Base-by-base conservation (phyloP, 2,888 invertebrate genomes). In the Cyaniris semiargus region DNA sequence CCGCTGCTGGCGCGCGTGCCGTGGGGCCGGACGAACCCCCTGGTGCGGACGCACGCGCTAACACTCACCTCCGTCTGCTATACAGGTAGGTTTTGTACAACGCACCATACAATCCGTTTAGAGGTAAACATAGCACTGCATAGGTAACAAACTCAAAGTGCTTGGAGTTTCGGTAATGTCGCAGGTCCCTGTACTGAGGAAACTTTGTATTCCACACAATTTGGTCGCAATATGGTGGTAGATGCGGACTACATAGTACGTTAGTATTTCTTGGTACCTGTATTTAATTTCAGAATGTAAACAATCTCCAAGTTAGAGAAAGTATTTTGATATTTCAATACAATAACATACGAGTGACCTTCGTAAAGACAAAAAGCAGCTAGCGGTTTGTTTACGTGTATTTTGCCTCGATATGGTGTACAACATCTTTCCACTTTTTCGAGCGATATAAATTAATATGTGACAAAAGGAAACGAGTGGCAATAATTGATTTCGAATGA, bases 21-120 rank as follows among this genome's bases (percentile, higher is more conserved):
- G 23, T 96, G 96, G 95, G 95, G 95, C 79, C 93, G 94, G 78
- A 89, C 94, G 76, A 95, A 95, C 82, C 91, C 95, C 75, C 91
- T 96, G 72, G 94, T 97, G 66, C 94, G 97, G 82, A 94, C 96
- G 80, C 97, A 97, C 86, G 96, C 97, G 75, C 95, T 96, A 84
- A 97, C 97, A 5, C 95, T 97, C 84, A 96, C 96, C 80, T 96
- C 96, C 70, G 95, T 97, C 80, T 97, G 97, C 87, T 96, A 96
- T 85, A 97, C 97, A 87, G 97, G 97, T 97, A 93, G 93, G 95
- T 90, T 82, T 79, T 78, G 48, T 75, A n/a, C n/a, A 60, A 21
- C 4, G 21, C 18, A 18, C 4, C 18, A 53, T 53, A 53, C 4
- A 53, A 53, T 13, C 15, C 18, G 4, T 13, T 44, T 3, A 10